Percentiles rank a stretch among this genome's conserved stretches.
phyloP scores from a whole-genome alignment of 1,140 invertebrate species.

The Ladona fulva region DNA sequence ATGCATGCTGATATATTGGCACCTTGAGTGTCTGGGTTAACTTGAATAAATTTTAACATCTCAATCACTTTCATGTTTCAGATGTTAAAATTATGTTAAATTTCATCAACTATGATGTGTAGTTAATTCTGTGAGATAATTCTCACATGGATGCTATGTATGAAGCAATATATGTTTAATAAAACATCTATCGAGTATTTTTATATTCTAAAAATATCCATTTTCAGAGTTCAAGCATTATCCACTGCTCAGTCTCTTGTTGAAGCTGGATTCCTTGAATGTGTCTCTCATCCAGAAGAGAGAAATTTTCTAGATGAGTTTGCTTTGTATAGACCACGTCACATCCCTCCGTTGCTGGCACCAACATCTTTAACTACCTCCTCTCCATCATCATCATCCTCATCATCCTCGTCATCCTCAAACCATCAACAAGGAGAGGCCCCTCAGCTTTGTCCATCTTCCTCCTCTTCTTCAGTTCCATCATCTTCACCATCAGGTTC shows the following conservation, averaged over 20 bases:
- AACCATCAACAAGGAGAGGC: not conserved
- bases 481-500: not conserved
- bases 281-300: slow-evolving; percentile 42
- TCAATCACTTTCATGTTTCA: too few relatives aligned
- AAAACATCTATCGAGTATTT: too few relatives aligned
- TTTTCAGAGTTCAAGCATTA: slow-evolving; percentile 59
- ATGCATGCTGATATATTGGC: too few relatives aligned
- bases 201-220: not conserved
- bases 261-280: slow-evolving; percentile 67
- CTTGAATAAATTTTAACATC: too few relatives aligned
- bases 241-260: slow-evolving; percentile 73
- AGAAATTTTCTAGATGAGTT: slow-evolving; percentile 48
- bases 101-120: too few relatives aligned
- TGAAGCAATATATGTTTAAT: too few relatives aligned
- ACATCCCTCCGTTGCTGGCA: slow-evolving; percentile 21
- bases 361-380: slow-evolving; percentile 11
- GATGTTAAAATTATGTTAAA: too few relatives aligned
- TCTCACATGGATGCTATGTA: too few relatives aligned
- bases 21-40: too few relatives aligned
- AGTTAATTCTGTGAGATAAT: too few relatives aligned
- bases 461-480: not conserved
- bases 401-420: not conserved
- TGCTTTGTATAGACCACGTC: slow-evolving; percentile 42
- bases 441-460: not conserved
- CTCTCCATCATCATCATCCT: not conserved